Evolutionary conservation across 2,888 invertebrate genomes (phyloP).

Genomic region (Drosophila recens): DNA sequence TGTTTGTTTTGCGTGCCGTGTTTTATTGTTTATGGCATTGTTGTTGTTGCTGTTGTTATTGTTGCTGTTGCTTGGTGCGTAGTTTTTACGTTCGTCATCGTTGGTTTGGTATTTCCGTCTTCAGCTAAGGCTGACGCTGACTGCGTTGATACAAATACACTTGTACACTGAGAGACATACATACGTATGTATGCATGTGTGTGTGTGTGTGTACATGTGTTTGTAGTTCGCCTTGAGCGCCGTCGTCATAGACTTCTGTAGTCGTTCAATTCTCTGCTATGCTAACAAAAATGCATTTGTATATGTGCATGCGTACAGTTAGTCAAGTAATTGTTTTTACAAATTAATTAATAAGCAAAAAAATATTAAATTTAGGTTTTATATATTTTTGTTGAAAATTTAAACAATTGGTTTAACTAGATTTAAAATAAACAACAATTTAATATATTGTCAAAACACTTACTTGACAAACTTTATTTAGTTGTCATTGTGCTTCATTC

Average conservation of each 20-base stretch:
- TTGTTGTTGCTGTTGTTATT: slow-evolving; percentile 30
- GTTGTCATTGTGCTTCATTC: slow-evolving; percentile 40
- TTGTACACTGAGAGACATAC: slow-evolving; percentile 3
- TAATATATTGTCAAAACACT: background rate
- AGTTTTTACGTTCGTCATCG: slow-evolving; percentile 81
- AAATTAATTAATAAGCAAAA: background rate
- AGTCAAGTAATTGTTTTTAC: background rate
- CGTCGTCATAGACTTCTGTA: slow-evolving; percentile 63
- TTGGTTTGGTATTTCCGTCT: slow-evolving; percentile 80
- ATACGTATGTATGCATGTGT: slow-evolving; percentile 5
- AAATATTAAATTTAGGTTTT: too few species aligned
- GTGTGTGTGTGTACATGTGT: background rate
- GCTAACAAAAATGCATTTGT: slow-evolving; percentile 65
- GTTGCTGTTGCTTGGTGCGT: slow-evolving; percentile 69
- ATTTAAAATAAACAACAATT: background rate
- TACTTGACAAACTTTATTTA: slow-evolving; percentile 1
- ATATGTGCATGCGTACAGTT: slow-evolving; percentile 10
- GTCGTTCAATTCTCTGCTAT: slow-evolving; percentile 61
- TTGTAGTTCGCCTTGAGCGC: slow-evolving; percentile 72
- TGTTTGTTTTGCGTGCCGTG: slow-evolving; percentile 80
- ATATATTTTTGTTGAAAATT: background rate
- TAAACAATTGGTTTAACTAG: too few species aligned
- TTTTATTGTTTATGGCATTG: slow-evolving; percentile 68
- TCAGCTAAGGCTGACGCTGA: slow-evolving; percentile 59
- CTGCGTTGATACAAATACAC: slow-evolving; percentile 32